Evolutionary conservation across 2,888 invertebrate species (phyloP).

Genomic region (Homarus gammarus): DNA sequence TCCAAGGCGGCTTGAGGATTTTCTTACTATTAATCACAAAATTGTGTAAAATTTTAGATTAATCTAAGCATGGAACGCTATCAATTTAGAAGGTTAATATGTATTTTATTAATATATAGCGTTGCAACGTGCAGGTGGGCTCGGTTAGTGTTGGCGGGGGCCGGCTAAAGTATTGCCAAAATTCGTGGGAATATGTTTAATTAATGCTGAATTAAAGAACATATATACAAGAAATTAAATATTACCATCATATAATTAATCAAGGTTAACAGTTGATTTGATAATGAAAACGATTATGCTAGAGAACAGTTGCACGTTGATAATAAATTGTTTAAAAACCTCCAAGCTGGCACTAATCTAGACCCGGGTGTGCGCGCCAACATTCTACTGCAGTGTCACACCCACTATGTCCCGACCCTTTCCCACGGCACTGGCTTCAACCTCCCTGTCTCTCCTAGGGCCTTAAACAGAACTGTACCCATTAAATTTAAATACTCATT

Average conservation of each 20-base stretch:
- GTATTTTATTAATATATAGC: constrained; percentile 10
- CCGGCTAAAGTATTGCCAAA: constrained; percentile 40
- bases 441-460: neutral
- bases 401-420: constrained; percentile 60
- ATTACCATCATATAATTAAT: neutral
- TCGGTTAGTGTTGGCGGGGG: constrained; percentile 28
- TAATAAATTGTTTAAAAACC: neutral
- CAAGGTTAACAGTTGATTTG: too few relatives aligned
- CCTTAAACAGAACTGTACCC: too few relatives aligned
- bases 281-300: neutral
- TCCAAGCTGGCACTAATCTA: neutral
- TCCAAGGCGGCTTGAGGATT: neutral
- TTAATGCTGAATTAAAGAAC: neutral
- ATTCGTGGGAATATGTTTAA: neutral
- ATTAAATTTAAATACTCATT: too few relatives aligned
- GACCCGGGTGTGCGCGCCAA: constrained; percentile 65
- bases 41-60: neutral
- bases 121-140: constrained; percentile 57
- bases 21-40: neutral
- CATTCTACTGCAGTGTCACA: constrained; percentile 72
- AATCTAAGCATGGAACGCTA: neutral
- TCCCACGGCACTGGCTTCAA: constrained; percentile 35
- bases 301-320: neutral
- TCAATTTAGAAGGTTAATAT: neutral
- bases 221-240: neutral